Percentiles rank a stretch among this genome's conserved stretches.
These are phyloP conservation scores for Oplegnathus fasciatus DNA, from an alignment of 2,113 vertebrate genomes.

Conservation along the genomic window DNA sequence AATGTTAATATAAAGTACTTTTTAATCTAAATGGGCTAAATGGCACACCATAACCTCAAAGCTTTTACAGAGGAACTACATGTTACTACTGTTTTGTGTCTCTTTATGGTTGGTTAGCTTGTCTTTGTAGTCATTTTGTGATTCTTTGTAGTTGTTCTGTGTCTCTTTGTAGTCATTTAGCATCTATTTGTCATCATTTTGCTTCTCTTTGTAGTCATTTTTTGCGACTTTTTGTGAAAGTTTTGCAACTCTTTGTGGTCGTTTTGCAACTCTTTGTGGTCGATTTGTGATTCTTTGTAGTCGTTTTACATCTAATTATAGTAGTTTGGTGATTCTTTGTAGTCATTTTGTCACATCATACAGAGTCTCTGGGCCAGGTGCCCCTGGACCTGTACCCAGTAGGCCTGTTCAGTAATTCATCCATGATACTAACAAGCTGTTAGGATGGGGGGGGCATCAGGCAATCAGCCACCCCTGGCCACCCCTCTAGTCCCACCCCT, in stretches of 20 bases:
- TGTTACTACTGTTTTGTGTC: neutral
- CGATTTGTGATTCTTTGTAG: neutral
- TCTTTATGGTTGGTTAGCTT: too few species aligned
- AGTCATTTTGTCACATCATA: too few species aligned
- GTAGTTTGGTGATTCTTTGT: too few species aligned
- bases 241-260: neutral
- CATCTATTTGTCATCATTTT: too few species aligned
- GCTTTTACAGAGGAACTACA: neutral
- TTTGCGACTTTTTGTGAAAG: neutral
- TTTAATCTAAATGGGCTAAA: too few species aligned
- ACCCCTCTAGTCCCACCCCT: neutral
- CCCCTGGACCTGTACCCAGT: too few species aligned
- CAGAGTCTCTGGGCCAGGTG: too few species aligned
- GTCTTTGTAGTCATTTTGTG: neutral
- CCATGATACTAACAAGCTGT: neutral
- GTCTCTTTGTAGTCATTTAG: neutral
- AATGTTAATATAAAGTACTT: conserved; percentile 11
- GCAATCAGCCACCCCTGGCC: too few species aligned
- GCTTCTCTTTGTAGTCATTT: neutral
- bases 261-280: neutral
- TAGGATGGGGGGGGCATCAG: too few species aligned
- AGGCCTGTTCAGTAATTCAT: neutral
- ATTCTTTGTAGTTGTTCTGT: neutral
- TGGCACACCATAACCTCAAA: neutral
- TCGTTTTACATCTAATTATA: too few species aligned